Conservation (phyloP, 2,113 vertebrate species). For the Gavialis gangeticus region DNA sequence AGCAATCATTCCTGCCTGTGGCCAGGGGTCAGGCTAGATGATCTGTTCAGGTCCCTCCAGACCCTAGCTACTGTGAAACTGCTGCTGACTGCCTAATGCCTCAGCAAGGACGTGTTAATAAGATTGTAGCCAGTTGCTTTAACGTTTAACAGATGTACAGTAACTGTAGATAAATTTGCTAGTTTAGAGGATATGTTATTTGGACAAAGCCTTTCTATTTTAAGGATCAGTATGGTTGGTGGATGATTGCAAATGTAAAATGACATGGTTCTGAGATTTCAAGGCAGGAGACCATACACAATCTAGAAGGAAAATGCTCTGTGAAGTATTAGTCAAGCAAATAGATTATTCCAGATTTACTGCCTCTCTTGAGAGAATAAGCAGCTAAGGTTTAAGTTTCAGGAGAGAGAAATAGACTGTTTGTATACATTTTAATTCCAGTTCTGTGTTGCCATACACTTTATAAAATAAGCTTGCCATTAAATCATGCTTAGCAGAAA, state of each 20-base stretch:
- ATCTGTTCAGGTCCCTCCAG: no score
- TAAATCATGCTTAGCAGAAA: not conserved
- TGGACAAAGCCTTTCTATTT: not conserved
- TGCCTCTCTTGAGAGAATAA: not conserved
- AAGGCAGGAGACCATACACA: not conserved
- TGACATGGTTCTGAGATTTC: not conserved
- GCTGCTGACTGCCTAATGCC: no score
- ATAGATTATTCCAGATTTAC: not conserved
- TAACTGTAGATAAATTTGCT: not conserved
- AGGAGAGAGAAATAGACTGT: not conserved
- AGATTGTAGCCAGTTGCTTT: not conserved
- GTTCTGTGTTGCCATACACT: not conserved
- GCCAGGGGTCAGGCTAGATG: no score
- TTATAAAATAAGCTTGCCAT: not conserved
- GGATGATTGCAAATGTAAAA: slow-evolving; percentile 2
- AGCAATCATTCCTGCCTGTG: no score
- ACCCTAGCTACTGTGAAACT: no score
- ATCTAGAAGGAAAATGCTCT: not conserved
- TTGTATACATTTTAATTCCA: not conserved
- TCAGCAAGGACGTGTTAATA: no score
- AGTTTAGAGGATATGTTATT: not conserved
- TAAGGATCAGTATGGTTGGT: not conserved
- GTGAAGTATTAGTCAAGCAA: not conserved
- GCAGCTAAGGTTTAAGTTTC: not conserved
- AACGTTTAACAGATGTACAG: not conserved